Conservation (phyloP, 2,113 vertebrate species). For the Burhinus bistriatus region DNA sequence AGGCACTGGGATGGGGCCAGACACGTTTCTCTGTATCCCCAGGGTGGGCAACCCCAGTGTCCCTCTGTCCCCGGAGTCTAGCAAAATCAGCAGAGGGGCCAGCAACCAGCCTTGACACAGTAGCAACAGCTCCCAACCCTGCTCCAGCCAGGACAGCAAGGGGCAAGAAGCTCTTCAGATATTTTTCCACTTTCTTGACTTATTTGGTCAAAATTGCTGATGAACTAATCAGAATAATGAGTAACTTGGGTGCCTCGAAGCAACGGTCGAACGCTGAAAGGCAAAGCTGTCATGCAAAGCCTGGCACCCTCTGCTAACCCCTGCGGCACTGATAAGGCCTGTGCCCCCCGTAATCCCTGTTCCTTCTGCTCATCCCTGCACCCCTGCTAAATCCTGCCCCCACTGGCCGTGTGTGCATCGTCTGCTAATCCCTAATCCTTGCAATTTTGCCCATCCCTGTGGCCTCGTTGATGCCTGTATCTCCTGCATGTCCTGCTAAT, state of each 20-base stretch:
- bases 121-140: background rate
- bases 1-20: background rate
- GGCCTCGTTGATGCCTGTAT: background rate
- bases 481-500: background rate
- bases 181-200: constrained; percentile 36
- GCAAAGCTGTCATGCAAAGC: background rate
- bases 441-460: background rate
- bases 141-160: background rate
- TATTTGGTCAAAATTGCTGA: constrained; percentile 59
- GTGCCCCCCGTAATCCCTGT: background rate
- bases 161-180: background rate
- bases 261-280: rapidly evolving
- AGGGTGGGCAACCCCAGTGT: background rate
- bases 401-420: background rate
- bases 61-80: background rate
- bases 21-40: background rate
- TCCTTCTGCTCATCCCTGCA: background rate
- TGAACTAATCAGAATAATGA: constrained; percentile 19
- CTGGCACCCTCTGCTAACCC: background rate
- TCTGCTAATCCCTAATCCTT: background rate
- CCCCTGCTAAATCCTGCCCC: background rate
- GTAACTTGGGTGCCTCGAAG: background rate
- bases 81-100: background rate
- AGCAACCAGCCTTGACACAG: background rate
- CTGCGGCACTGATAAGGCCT: rapidly evolving